Evolutionary conservation across 2,797 vertebrate species (phyloP).

Genomic region (Pseudomugil gertrudae): DNA sequence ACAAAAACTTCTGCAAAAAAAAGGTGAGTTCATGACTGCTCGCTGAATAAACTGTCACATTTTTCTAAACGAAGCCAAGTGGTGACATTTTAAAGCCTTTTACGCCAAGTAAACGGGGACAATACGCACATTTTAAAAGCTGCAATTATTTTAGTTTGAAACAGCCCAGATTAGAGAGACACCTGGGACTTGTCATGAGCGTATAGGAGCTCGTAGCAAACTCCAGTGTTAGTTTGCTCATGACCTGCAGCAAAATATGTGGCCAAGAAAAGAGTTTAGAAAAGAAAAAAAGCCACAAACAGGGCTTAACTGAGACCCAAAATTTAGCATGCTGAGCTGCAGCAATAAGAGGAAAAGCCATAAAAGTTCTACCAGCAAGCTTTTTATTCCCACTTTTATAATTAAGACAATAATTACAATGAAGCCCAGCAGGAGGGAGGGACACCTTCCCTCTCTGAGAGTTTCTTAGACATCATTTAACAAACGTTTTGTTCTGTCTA

Average conservation of each 20-base stretch:
- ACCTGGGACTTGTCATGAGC: constrained; percentile 7
- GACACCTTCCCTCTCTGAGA: too few species aligned
- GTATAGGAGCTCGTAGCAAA: neutral
- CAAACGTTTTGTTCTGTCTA: too few species aligned
- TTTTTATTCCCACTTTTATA: too few species aligned
- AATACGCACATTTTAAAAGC: too few species aligned
- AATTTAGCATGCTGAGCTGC: too few species aligned
- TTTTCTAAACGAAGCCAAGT: neutral
- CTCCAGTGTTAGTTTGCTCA: neutral
- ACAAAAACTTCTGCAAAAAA: constrained; percentile 1
- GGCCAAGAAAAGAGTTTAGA: neutral
- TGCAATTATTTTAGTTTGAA: neutral
- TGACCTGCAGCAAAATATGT: neutral
- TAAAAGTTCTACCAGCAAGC: too few species aligned
- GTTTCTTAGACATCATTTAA: too few species aligned
- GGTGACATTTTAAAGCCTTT: constrained; percentile 8
- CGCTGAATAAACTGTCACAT: constrained; percentile 1
- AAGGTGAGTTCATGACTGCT: neutral
- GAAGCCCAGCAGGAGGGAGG: too few species aligned
- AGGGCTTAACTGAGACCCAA: too few species aligned
- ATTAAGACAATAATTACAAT: too few species aligned
- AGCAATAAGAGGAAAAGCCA: neutral
- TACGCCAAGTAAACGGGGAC: neutral
- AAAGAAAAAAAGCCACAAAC: neutral
- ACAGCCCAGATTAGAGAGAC: constrained; percentile 3